Base-by-base conservation (phyloP, 2,888 invertebrate species). In the Dione vanillae region DNA sequence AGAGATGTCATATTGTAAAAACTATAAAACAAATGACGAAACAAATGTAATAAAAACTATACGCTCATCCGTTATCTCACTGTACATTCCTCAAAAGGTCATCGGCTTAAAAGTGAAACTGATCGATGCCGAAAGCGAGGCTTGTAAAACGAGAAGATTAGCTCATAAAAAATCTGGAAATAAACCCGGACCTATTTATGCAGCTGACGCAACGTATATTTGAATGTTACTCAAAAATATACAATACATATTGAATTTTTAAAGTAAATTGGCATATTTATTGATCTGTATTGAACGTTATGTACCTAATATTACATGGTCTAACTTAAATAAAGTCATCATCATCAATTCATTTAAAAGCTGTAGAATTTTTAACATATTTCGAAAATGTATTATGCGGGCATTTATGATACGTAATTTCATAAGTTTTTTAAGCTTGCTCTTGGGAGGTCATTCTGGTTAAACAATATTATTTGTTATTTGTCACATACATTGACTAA, bases 31-130 rank as follows among this genome's bases (percentile, higher is more conserved):
- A 45, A 45, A 69, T 64, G 62, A 74, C 59, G 65, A 67, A 67
- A 70, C 68, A 70, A 74, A 70, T 70, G 67, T 73, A 74, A 77
- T 71, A 88, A 87, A 54, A 37, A 56, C 37, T 83, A 85, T 86
- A 85, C 86, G 87, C 86, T 88, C 85, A 86, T 87, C 79, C 74
- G 85, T 88, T 88, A 89, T 88, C 85, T 87, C 84, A 84, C 78
- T 80, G 81, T 82, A 79, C 85, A 90, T 88, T 88, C 88, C 83
- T 81, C 80, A 76, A 90, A 90, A 91, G 90, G 90, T 90, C 88
- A 85, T 84, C 87, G 83, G 82, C 86, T 89, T 81, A 84, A 91
- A 92, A 92, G 92, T 89, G 91, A 92, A 91, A 92, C 87, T 85
- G 85, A 83, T 83, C 78, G 81, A 84, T 80, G 83, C 86, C 85